Conservation (phyloP, 2,113 vertebrate species). For the Pachypanchax playfairii region DNA sequence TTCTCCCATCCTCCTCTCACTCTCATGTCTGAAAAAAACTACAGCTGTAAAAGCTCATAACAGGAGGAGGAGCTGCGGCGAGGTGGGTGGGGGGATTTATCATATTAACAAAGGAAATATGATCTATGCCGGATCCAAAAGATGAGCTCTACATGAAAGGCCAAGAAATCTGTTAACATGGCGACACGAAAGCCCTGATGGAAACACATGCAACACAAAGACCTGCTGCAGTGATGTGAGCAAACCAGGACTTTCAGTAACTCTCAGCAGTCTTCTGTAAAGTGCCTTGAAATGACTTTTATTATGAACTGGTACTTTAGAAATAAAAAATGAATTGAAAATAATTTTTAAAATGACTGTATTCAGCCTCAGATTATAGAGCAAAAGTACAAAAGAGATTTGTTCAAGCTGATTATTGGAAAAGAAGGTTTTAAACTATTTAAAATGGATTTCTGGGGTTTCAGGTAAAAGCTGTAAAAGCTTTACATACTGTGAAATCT, state of each 20-base stretch:
- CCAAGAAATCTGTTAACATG: conserved; percentile 6
- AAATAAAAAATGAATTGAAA: too few species aligned
- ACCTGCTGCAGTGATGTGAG: background rate
- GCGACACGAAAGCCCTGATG: conserved; percentile 9
- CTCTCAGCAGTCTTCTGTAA: too few species aligned
- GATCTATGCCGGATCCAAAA: background rate
- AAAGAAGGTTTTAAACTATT: conserved; percentile 16
- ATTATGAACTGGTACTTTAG: too few species aligned
- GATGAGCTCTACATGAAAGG: conserved; percentile 18
- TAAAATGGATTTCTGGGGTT: conserved; percentile 25
- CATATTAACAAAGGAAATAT: background rate
- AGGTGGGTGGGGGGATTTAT: background rate
- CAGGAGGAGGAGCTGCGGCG: conserved; percentile 17
- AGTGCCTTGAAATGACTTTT: too few species aligned
- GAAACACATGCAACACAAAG: conserved; percentile 19
- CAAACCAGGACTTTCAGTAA: conserved; percentile 6
- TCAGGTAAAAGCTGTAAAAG: conserved; percentile 28
- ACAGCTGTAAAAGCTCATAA: conserved; percentile 33
- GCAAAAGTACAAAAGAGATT: conserved; percentile 24
- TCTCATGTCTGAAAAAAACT: conserved; percentile 41
- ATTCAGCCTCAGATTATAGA: conserved; percentile 17
- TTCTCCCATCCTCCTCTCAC: conserved; percentile 42
- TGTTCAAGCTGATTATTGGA: conserved; percentile 16
- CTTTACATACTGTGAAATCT: conserved; percentile 19
- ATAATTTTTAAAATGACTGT: conserved; percentile 35